Evolutionary conservation across 2,113 vertebrate species (phyloP).

Genomic region (Mola mola): DNA sequence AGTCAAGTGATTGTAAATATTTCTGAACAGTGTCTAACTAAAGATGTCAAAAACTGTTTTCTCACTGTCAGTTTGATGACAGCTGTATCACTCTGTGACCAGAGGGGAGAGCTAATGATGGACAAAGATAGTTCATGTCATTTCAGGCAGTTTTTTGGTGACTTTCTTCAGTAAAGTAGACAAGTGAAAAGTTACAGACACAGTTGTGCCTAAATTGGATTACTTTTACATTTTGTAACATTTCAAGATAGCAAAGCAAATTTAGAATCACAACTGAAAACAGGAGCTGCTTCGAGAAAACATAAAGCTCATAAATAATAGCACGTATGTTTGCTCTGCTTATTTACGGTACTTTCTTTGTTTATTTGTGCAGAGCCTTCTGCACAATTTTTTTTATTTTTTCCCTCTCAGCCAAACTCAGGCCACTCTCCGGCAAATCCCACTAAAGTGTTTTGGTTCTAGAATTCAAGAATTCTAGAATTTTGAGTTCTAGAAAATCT

Average conservation of each 20-base stretch:
- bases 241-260: slow-evolving; percentile 19
- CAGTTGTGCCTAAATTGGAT: slow-evolving; percentile 22
- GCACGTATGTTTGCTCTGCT: too few species aligned
- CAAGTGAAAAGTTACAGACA: slow-evolving; percentile 58
- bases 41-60: slow-evolving; percentile 46
- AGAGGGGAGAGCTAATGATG: slow-evolving; percentile 20
- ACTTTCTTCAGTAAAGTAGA: slow-evolving; percentile 30
- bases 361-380: too few species aligned
- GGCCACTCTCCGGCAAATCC: too few species aligned
- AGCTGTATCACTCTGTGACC: slow-evolving; percentile 3
- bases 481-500: too few species aligned
- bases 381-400: too few species aligned
- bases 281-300: slow-evolving; percentile 1
- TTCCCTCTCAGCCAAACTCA: too few species aligned
- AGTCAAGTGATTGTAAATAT: slow-evolving; percentile 41
- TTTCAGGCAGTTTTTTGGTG: slow-evolving; percentile 26
- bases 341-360: too few species aligned
- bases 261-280: slow-evolving; percentile 25
- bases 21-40: slow-evolving; percentile 48
- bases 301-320: too few species aligned
- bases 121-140: slow-evolving; percentile 29
- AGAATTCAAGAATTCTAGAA: too few species aligned
- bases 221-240: too few species aligned
- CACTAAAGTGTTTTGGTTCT: too few species aligned
- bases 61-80: slow-evolving; percentile 21